A percentile compares a stretch with the other conserved stretches of the same genome.
phyloP scores from a whole-genome alignment of 2,113 vertebrate genomes.

The Oreochromis tanganicae region DNA sequence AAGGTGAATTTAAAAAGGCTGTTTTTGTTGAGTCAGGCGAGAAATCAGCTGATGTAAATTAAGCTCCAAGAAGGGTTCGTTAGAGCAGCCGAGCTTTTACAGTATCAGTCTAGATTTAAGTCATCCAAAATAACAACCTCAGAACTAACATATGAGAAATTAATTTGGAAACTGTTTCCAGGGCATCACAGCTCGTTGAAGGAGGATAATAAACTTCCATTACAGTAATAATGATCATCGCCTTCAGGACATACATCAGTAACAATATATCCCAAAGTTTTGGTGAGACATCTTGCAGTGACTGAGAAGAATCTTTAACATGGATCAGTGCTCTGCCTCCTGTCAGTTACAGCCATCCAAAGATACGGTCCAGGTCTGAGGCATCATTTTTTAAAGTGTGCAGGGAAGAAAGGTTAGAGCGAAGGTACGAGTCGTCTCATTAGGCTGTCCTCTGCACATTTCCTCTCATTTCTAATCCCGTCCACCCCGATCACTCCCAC shows the following conservation, averaged over 20 bases:
- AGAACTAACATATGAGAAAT: not conserved
- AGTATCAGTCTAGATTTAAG: not conserved
- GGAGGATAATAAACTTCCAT: not conserved
- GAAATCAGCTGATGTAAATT: not conserved
- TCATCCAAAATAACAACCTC: not conserved
- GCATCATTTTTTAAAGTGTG: not conserved
- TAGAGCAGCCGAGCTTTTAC: not conserved
- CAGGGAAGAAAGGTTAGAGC: not conserved
- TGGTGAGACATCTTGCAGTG: not conserved
- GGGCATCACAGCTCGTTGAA: not conserved
- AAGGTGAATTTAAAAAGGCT: not conserved
- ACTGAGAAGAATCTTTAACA: not conserved
- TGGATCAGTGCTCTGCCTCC: not conserved
- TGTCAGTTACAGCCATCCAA: not conserved
- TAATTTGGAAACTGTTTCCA: not conserved
- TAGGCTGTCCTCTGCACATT: not conserved
- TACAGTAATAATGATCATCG: not conserved
- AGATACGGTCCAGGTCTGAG: not conserved
- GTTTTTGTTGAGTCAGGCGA: not conserved
- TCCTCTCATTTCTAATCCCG: not conserved
- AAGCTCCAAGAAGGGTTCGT: not conserved
- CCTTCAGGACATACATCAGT: not conserved
- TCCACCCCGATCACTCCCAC: not conserved
- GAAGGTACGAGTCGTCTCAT: accelerated
- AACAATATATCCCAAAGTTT: not conserved